phyloP scores from a whole-genome alignment of 2,797 vertebrate species.

The Zenarchopterus dispar region DNA sequence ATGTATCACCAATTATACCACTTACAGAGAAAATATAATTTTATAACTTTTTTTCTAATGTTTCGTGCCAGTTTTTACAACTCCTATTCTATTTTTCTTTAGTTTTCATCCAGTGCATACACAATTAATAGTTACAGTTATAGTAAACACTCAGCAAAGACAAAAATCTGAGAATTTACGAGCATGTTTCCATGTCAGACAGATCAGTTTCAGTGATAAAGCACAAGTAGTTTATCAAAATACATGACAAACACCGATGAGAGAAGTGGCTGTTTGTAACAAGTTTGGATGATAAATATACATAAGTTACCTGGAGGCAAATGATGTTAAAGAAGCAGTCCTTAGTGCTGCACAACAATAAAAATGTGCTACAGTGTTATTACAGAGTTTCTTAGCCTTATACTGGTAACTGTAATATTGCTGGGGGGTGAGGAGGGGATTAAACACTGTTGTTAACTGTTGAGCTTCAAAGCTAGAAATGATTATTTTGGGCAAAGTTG shows the following conservation, averaged over 20 bases:
- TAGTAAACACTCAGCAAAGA: neutral
- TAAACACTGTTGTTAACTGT: no score
- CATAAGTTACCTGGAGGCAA: conserved; percentile 8
- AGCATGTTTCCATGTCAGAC: conserved; percentile 14
- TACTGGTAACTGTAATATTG: no score
- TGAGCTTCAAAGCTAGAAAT: conserved; percentile 1
- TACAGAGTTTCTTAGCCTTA: neutral
- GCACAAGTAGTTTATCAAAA: conserved; percentile 4
- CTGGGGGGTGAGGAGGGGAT: no score
- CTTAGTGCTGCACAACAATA: neutral
- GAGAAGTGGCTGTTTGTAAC: conserved; percentile 26
- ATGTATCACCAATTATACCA: no score
- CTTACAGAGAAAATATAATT: no score
- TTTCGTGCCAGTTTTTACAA: neutral
- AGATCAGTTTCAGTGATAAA: conserved; percentile 2
- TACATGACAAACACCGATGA: conserved; percentile 31
- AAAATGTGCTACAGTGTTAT: conserved; percentile 24
- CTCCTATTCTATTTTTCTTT: conserved; percentile 1
- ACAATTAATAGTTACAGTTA: neutral
- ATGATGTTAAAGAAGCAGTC: conserved; percentile 1
- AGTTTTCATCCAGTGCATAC: neutral
- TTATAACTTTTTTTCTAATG: no score
- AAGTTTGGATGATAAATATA: conserved; percentile 36
- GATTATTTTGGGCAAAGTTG: neutral
- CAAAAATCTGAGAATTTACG: conserved; percentile 48